These are phyloP conservation scores for Callaeas wilsoni DNA, from an alignment of 2,113 vertebrate species.

Conservation along the genomic window DNA sequence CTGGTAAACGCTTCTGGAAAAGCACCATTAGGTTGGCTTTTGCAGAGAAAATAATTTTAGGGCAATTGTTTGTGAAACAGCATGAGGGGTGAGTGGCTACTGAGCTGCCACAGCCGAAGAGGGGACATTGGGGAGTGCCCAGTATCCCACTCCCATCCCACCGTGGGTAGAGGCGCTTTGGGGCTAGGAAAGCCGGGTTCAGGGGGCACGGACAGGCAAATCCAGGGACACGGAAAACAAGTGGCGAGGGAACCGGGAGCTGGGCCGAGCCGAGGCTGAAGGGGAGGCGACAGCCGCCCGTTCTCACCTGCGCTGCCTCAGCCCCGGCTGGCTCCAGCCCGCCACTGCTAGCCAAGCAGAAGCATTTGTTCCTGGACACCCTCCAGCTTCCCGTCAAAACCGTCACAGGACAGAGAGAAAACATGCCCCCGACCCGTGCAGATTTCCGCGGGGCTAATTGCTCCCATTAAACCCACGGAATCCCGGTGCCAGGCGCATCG, in stretches of 20 bases:
- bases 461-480: neutral
- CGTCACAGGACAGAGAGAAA: neutral
- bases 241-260: accelerated
- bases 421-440: accelerated
- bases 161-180: accelerated
- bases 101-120: neutral
- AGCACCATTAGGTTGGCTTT: neutral
- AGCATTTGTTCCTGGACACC: neutral
- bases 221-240: neutral
- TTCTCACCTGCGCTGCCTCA: neutral
- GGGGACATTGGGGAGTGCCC: accelerated
- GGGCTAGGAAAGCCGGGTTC: neutral
- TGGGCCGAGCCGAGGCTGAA: neutral
- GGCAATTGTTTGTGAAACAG: neutral
- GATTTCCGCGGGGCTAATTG: neutral
- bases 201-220: neutral
- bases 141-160: neutral
- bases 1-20: neutral
- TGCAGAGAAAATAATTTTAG: neutral
- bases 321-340: neutral
- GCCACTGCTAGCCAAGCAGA: neutral
- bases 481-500: accelerated
- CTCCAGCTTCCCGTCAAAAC: slow-evolving; percentile 16
- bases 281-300: accelerated
- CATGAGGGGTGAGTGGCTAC: neutral